Evolutionary conservation across 2,888 invertebrate genomes (phyloP).

Genomic region (Carpatolechia fugitivella): DNA sequence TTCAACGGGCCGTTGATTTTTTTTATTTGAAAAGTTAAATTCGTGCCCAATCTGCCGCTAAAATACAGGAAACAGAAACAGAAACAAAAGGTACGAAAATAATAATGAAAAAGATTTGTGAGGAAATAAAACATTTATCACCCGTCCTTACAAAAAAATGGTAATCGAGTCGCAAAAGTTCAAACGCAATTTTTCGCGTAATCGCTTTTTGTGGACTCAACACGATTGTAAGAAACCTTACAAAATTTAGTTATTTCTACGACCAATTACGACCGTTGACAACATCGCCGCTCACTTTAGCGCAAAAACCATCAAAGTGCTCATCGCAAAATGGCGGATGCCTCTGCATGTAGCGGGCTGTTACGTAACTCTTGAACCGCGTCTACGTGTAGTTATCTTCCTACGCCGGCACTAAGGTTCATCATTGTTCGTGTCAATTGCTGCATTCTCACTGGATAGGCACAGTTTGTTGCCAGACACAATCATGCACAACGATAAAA

Average conservation of each 20-base stretch:
- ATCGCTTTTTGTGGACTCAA: constrained; percentile 34
- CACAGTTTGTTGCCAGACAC: constrained; percentile 37
- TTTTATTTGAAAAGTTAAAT: too few species aligned
- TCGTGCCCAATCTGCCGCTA: neutral
- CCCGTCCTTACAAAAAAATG: constrained; percentile 4
- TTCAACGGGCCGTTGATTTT: too few species aligned
- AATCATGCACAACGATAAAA: constrained; percentile 46
- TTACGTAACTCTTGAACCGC: constrained; percentile 51
- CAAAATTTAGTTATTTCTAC: constrained; percentile 34
- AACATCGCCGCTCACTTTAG: constrained; percentile 55
- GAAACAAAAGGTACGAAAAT: neutral
- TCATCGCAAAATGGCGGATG: constrained; percentile 68
- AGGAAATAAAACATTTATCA: neutral
- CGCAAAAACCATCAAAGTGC: constrained; percentile 56
- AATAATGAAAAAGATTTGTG: neutral
- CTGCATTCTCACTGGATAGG: constrained; percentile 59
- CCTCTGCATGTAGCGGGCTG: constrained; percentile 43
- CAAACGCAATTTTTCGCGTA: constrained; percentile 28
- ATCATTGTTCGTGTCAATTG: constrained; percentile 63
- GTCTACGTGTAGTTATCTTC: constrained; percentile 40
- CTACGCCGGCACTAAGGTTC: constrained; percentile 45
- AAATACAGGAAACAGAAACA: neutral
- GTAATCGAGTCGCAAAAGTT: constrained; percentile 15
- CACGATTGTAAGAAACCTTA: constrained; percentile 33
- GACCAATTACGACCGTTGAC: constrained; percentile 39